Percentiles rank a stretch among this genome's conserved stretches.
Evolutionary conservation across 2,113 vertebrate genomes (phyloP).

Genomic region (Scalopus aquaticus): DNA sequence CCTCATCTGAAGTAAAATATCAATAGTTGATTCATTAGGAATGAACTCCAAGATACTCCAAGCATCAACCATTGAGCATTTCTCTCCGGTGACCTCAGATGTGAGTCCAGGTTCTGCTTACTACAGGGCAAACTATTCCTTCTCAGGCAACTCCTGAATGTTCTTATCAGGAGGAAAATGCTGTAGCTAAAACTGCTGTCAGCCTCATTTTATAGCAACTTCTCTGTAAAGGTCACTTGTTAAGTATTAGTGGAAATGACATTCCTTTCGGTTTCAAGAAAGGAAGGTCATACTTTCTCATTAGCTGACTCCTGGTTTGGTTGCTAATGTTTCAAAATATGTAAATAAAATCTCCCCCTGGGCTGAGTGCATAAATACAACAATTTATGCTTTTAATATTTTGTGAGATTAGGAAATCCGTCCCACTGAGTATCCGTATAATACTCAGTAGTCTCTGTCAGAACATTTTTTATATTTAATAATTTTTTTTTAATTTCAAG

Average conservation of each 20-base stretch:
- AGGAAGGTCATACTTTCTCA: slow-evolving; percentile 44
- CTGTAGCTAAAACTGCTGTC: not conserved
- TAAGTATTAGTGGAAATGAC: slow-evolving; percentile 37
- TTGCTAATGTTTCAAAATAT: slow-evolving; percentile 3
- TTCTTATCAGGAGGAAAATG: not conserved
- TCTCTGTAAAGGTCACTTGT: slow-evolving; percentile 55
- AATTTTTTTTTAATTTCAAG: not conserved
- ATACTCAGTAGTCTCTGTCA: not conserved
- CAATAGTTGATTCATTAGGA: not conserved
- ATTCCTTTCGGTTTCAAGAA: slow-evolving; percentile 33
- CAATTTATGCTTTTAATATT: slow-evolving; percentile 6
- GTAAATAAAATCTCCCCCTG: not conserved
- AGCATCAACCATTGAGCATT: not conserved
- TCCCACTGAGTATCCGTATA: not conserved
- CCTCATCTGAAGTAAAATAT: not conserved
- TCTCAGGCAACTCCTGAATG: not conserved
- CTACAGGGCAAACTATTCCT: not conserved
- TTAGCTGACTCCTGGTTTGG: slow-evolving; percentile 36
- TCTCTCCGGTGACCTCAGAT: not conserved
- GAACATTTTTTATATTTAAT: not conserved
- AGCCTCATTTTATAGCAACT: slow-evolving; percentile 8
- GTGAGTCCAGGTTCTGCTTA: not conserved
- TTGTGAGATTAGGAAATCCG: slow-evolving; percentile 7
- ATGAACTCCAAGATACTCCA: not conserved
- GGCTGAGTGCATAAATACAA: not conserved